Evolutionary conservation across 2,113 vertebrate species (phyloP).

Genomic region (Hymenochirus boettgeri): DNA sequence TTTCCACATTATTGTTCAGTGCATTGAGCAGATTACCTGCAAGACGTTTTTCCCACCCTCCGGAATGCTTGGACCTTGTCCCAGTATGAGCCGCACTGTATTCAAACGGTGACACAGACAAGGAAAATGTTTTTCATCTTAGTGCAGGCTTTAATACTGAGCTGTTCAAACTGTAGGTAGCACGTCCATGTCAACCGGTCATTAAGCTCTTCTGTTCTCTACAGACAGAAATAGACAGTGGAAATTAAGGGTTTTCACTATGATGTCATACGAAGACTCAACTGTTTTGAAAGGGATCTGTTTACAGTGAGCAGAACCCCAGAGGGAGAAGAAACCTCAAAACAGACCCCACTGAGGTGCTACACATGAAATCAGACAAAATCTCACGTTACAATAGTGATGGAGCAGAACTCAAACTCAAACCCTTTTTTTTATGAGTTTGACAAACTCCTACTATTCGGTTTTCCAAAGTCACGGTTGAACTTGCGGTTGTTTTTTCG

Average conservation of each 20-base stretch:
- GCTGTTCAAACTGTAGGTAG: neutral
- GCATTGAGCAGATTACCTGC: slow-evolving; percentile 2
- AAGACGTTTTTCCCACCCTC: neutral
- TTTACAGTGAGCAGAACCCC: too few species aligned
- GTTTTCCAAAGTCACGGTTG: too few species aligned
- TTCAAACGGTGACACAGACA: neutral
- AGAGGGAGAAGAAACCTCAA: too few species aligned
- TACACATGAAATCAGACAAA: too few species aligned
- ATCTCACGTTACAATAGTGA: too few species aligned
- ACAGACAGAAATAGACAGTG: neutral
- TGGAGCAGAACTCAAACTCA: too few species aligned
- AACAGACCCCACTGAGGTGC: too few species aligned
- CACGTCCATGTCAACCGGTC: neutral
- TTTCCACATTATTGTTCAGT: slow-evolving; percentile 1
- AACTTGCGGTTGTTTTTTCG: too few species aligned
- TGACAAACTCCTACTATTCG: too few species aligned
- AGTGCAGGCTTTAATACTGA: neutral
- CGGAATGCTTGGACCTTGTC: neutral
- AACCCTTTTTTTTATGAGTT: too few species aligned
- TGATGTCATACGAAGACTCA: neutral
- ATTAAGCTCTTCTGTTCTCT: neutral
- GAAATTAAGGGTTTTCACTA: neutral
- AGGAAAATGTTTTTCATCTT: slow-evolving; percentile 4
- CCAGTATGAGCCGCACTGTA: neutral
- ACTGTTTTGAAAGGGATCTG: neutral